phyloP scores from a whole-genome alignment of 2,797 vertebrate genomes.

The Characodon lateralis region DNA sequence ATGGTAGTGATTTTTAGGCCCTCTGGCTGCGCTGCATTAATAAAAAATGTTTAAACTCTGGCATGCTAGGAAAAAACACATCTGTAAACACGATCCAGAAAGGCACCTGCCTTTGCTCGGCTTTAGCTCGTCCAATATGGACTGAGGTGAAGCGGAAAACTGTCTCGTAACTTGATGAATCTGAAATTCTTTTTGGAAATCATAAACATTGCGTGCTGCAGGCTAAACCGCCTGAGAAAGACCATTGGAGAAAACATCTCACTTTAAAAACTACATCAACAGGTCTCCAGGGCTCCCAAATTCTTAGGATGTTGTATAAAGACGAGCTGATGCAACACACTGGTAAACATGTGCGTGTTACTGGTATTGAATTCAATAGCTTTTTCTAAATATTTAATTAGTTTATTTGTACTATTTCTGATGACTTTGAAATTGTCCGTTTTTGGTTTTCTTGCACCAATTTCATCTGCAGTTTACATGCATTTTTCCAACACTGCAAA shows the following conservation, averaged over 20 bases:
- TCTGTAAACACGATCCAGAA: slow-evolving; percentile 2
- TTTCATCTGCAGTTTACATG: background rate
- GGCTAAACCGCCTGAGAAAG: slow-evolving; percentile 1
- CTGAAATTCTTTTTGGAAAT: slow-evolving; percentile 13
- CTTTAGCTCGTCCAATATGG: background rate
- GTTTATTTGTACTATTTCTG: background rate
- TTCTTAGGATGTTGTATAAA: slow-evolving; percentile 1
- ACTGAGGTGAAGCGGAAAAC: slow-evolving; percentile 6
- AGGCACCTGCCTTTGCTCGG: background rate
- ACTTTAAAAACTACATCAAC: background rate
- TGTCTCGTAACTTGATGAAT: background rate
- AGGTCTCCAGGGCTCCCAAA: background rate
- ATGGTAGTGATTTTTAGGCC: slow-evolving; percentile 13
- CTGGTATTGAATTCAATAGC: background rate
- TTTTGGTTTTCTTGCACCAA: slow-evolving; percentile 1
- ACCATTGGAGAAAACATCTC: slow-evolving; percentile 5
- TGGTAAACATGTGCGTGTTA: slow-evolving; percentile 8
- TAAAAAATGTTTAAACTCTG: slow-evolving; percentile 12
- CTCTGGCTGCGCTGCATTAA: slow-evolving; percentile 11
- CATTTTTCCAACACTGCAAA: background rate
- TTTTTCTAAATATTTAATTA: background rate
- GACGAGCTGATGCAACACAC: background rate
- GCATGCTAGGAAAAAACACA: slow-evolving; percentile 2
- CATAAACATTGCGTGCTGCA: slow-evolving; percentile 2
- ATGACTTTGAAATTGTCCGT: background rate